These are phyloP conservation scores for Leistus spinibarbis DNA, from an alignment of 2,888 invertebrate species.

Conservation along the genomic window DNA sequence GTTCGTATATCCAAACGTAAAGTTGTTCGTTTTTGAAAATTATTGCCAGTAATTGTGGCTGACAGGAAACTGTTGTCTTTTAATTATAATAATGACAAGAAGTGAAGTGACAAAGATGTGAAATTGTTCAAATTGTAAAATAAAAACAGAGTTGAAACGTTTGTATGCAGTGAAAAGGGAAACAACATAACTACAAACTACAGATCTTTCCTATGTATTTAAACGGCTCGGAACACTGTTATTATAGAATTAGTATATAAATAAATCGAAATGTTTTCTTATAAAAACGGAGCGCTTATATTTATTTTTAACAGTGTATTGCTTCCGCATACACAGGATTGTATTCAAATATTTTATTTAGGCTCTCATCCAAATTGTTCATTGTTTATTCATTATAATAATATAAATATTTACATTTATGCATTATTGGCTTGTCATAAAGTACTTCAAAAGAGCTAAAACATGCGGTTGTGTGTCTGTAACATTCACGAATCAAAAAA, in stretches of 20 bases:
- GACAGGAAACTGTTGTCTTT: background rate
- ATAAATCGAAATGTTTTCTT: background rate
- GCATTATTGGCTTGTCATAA: no score
- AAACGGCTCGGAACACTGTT: background rate
- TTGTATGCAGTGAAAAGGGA: background rate
- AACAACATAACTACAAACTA: background rate
- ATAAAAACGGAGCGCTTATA: background rate
- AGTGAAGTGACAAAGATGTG: no score
- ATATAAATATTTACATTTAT: no score
- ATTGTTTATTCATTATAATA: background rate
- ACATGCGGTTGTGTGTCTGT: no score
- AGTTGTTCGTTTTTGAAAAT: background rate
- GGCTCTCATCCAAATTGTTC: background rate
- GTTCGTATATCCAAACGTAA: background rate
- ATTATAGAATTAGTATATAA: background rate
- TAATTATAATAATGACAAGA: background rate
- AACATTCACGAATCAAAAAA: no score
- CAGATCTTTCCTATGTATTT: background rate
- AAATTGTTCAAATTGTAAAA: background rate
- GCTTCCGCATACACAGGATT: background rate
- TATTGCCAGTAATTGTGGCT: background rate
- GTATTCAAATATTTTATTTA: background rate
- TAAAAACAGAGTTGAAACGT: background rate
- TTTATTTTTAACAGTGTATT: background rate
- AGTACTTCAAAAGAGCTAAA: no score